phyloP scores from a whole-genome alignment of 1,140 invertebrate genomes.

The Sesamia nonagrioides region DNA sequence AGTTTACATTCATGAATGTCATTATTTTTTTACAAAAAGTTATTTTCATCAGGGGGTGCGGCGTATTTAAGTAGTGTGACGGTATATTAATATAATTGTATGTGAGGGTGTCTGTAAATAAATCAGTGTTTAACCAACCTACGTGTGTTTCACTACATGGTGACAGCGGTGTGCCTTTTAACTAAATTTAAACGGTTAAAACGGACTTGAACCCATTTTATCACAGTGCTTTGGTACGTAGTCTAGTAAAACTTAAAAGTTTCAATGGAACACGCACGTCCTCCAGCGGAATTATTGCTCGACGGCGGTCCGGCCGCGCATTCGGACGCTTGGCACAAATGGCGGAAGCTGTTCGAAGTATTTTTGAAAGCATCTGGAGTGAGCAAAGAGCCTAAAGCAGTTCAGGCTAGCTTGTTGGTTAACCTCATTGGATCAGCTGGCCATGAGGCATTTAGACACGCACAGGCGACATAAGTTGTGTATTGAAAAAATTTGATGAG shows the following conservation, averaged over 20 bases:
- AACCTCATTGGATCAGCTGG: slow-evolving; percentile 51
- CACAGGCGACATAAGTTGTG: not conserved
- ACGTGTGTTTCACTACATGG: not conserved
- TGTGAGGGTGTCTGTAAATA: not conserved
- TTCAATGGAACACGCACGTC: slow-evolving; percentile 53
- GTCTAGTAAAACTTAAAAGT: not conserved
- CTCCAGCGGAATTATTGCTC: slow-evolving; percentile 52
- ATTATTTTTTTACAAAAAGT: too few species aligned
- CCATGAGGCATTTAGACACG: slow-evolving; percentile 10
- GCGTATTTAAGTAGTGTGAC: too few species aligned
- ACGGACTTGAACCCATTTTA: not conserved
- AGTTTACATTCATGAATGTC: too few species aligned
- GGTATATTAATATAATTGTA: too few species aligned
- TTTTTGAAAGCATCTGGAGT: slow-evolving; percentile 53
- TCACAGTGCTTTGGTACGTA: too few species aligned
- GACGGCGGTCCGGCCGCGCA: slow-evolving; percentile 43
- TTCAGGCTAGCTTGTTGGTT: slow-evolving; percentile 54
- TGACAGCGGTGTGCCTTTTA: not conserved
- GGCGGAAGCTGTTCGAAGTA: slow-evolving; percentile 44
- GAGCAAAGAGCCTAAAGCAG: slow-evolving; percentile 48
- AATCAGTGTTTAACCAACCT: not conserved
- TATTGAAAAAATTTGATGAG: not conserved
- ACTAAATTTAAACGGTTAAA: not conserved
- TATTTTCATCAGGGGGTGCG: too few species aligned
- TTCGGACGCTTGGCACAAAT: slow-evolving; percentile 41